These are phyloP conservation scores for Ambastaia sidthimunki DNA, from an alignment of 2,797 vertebrate species.

Conservation along the genomic window DNA sequence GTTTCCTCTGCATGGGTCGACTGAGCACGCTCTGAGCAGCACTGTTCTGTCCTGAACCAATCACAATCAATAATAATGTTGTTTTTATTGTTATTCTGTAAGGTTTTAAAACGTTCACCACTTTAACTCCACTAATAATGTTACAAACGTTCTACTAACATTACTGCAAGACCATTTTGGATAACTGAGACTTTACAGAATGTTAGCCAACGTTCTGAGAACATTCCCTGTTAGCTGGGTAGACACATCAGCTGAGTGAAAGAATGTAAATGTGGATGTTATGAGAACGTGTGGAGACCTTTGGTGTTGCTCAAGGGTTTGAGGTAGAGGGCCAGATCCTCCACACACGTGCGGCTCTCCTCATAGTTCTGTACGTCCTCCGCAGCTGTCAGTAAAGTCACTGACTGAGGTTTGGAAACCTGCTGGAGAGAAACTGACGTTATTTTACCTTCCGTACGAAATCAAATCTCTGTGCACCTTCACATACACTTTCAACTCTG, in stretches of 20 bases:
- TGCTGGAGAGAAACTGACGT: conserved; percentile 60
- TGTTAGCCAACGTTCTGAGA: no score
- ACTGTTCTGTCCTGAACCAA: conserved; percentile 87
- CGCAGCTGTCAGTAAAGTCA: conserved; percentile 91
- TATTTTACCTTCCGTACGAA: neutral
- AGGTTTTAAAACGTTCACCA: no score
- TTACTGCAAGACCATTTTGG: no score
- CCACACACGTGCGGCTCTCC: conserved; percentile 95
- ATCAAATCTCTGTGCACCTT: neutral
- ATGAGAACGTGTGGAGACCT: conserved; percentile 71
- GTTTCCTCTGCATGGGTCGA: conserved; percentile 98
- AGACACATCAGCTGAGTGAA: no score
- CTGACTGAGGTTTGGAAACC: conserved; percentile 93
- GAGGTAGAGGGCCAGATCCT: conserved; percentile 97
- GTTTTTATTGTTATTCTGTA: no score
- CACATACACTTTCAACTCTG: neutral
- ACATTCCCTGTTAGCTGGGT: no score
- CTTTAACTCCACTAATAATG: no score
- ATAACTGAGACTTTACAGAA: no score
- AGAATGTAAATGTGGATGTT: neutral
- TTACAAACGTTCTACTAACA: no score
- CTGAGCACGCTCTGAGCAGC: conserved; percentile 95
- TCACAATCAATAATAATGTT: neutral
- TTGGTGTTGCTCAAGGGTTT: conserved; percentile 98
- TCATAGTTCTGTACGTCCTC: conserved; percentile 98